Evolutionary conservation across 1,140 invertebrate species (phyloP).

Genomic region (Leptoteleia sp.): DNA sequence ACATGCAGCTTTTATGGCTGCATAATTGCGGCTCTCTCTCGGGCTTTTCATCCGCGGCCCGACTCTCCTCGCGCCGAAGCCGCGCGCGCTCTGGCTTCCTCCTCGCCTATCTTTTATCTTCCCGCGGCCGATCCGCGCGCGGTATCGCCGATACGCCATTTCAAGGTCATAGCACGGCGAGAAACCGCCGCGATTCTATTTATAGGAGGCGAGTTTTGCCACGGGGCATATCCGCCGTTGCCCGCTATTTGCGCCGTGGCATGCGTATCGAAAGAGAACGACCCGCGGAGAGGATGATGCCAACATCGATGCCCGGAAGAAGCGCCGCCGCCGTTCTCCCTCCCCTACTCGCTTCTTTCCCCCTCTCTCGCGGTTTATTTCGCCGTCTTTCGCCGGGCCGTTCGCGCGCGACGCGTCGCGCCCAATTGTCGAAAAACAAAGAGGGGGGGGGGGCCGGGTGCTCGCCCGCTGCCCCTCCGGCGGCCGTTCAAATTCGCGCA

Average conservation of each 20-base stretch:
- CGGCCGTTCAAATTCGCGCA: too few relatives aligned
- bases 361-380: too few relatives aligned
- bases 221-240: constrained; percentile 56
- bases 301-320: constrained; percentile 55
- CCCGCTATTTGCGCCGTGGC: constrained; percentile 66
- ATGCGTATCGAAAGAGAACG: constrained; percentile 64
- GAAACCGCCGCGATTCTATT: constrained; percentile 54
- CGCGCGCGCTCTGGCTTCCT: constrained; percentile 16
- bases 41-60: constrained; percentile 12
- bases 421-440: too few relatives aligned
- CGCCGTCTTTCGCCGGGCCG: too few relatives aligned
- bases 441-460: too few relatives aligned
- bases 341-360: constrained; percentile 15
- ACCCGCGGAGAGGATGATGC: constrained; percentile 47
- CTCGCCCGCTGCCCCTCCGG: too few relatives aligned
- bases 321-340: too few relatives aligned
- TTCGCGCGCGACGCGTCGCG: too few relatives aligned
- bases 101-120: constrained; percentile 35
- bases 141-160: constrained; percentile 49
- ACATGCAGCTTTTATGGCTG: constrained; percentile 27
- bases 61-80: neutral
- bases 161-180: constrained; percentile 54
- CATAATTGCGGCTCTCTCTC: constrained; percentile 22
- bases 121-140: constrained; percentile 42
- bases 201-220: constrained; percentile 59